Conservation (phyloP, 2,113 vertebrate genomes). For the Perognathus longimembris region DNA sequence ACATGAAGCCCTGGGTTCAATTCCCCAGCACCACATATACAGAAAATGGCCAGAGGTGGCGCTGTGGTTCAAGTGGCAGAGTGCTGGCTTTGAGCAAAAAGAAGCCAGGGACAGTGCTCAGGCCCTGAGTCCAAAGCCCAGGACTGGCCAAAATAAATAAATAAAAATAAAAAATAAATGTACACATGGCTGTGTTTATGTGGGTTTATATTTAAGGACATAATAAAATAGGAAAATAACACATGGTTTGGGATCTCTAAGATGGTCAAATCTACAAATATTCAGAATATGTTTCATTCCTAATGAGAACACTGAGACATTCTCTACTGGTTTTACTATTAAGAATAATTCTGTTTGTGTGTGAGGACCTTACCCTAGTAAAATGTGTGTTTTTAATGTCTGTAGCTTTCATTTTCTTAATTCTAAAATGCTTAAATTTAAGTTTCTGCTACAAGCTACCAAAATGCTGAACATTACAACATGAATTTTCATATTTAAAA, state of each 20-base stretch:
- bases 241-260: not conserved
- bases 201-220: not conserved
- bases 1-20: too few relatives aligned
- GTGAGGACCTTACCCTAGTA: too few relatives aligned
- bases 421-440: not conserved
- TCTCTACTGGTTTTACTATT: not conserved
- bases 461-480: not conserved
- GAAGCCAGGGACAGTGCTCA: too few relatives aligned
- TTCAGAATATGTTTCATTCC: constrained; percentile 5
- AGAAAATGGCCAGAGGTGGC: too few relatives aligned
- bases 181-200: not conserved
- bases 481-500: not conserved
- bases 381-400: not conserved
- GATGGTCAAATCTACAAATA: not conserved
- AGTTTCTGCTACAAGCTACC: not conserved
- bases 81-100: too few relatives aligned
- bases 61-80: too few relatives aligned
- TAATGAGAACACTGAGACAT: not conserved
- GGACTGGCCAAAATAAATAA: too few relatives aligned
- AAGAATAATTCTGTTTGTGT: not conserved
- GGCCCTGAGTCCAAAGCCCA: too few relatives aligned
- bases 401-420: not conserved
- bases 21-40: too few relatives aligned
- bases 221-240: constrained; percentile 23
- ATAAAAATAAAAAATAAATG: too few relatives aligned